These are phyloP conservation scores for Macquaria australasica DNA, from an alignment of 2,113 vertebrate species.

Conservation along the genomic window DNA sequence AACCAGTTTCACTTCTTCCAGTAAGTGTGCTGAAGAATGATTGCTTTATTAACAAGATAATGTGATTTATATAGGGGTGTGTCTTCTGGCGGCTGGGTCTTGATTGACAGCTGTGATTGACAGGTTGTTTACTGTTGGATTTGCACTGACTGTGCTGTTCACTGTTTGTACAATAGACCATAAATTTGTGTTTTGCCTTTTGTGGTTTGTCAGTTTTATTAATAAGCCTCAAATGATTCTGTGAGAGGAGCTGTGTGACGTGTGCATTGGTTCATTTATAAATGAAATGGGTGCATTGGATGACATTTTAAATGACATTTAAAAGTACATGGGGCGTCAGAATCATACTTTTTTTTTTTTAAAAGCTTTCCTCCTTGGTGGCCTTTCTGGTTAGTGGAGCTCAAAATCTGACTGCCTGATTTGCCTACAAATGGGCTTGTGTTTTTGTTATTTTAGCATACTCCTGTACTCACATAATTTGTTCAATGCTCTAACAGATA, in stretches of 20 bases:
- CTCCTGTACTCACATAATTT: not conserved
- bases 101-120: not conserved
- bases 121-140: not conserved
- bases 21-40: not conserved
- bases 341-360: not conserved
- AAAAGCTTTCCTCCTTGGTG: not conserved
- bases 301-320: slow-evolving; percentile 10
- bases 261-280: not conserved
- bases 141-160: not conserved
- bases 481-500: no score
- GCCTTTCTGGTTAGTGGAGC: not conserved
- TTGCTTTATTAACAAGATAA: not conserved
- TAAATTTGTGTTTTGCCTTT: not conserved
- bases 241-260: not conserved
- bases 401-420: not conserved
- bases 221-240: not conserved
- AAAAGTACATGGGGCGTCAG: not conserved
- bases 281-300: not conserved
- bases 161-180: not conserved
- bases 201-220: not conserved
- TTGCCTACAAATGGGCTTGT: fast-evolving
- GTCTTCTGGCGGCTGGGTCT: not conserved
- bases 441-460: not conserved
- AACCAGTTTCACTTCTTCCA: not conserved
- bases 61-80: not conserved